phyloP scores from a whole-genome alignment of 2,113 vertebrate genomes.

The Cathartes aura region DNA sequence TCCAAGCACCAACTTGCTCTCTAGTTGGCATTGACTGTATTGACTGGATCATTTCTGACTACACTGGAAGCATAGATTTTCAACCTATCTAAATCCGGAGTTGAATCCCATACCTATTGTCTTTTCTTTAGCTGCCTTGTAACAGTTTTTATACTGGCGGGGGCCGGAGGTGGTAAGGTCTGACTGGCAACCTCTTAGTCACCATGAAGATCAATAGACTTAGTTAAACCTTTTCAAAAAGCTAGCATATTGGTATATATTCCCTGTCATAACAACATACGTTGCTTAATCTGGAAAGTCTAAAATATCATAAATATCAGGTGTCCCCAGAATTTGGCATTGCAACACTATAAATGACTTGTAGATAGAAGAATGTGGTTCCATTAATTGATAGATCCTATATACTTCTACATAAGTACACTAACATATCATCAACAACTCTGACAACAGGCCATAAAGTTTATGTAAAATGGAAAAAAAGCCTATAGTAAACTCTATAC shows the following conservation, averaged over 20 bases:
- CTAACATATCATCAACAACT: background rate
- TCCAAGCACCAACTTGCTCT: background rate
- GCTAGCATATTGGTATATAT: background rate
- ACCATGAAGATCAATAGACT: background rate
- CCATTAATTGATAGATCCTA: background rate
- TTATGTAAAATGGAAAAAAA: background rate
- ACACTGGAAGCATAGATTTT: background rate
- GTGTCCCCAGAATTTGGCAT: background rate
- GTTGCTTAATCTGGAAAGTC: background rate
- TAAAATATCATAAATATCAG: background rate
- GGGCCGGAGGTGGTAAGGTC: background rate
- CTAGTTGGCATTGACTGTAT: background rate
- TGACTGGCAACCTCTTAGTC: background rate
- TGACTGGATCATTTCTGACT: background rate
- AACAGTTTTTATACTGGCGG: background rate
- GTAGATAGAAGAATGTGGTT: background rate
- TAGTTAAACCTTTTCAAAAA: background rate
- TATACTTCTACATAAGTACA: background rate
- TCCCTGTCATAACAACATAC: background rate
- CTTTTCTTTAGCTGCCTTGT: background rate
- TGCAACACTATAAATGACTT: background rate
- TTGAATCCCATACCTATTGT: background rate
- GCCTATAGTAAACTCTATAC: background rate
- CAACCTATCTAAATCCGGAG: background rate
- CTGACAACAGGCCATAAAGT: background rate